phyloP scores from a whole-genome alignment of 2,113 vertebrate species.

The Microcebus jonahi region DNA sequence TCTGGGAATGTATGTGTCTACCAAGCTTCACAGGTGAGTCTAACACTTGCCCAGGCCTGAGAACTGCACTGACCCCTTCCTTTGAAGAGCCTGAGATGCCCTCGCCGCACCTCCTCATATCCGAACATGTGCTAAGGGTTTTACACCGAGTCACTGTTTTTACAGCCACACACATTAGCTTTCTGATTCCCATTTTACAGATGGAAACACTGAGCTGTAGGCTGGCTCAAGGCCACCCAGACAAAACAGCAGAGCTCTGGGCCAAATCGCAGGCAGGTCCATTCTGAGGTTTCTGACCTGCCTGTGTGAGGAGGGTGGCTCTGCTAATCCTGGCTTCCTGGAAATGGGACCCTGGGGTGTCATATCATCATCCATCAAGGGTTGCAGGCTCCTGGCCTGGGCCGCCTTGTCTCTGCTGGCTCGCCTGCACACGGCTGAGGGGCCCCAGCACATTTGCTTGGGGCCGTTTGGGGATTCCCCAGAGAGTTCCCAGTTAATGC shows the following conservation, averaged over 20 bases:
- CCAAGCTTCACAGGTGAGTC: neutral
- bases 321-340: neutral
- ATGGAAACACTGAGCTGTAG: neutral
- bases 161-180: neutral
- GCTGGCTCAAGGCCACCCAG: no score
- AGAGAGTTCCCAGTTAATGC: constrained; percentile 78
- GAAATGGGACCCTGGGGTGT: neutral
- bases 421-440: constrained; percentile 57
- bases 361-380: constrained; percentile 9
- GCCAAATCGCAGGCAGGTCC: neutral
- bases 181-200: neutral
- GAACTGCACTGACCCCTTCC: no score
- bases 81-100: neutral
- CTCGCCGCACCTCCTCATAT: no score
- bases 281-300: neutral
- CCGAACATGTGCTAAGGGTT: neutral
- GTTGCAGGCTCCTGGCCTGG: neutral
- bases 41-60: accelerated
- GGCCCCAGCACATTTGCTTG: constrained; percentile 62
- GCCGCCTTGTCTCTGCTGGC: neutral
- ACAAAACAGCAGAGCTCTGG: accelerated
- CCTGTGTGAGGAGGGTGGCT: neutral
- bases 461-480: constrained; percentile 48
- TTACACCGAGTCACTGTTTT: neutral
- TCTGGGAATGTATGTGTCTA: neutral